Evolutionary conservation across 2,113 vertebrate genomes (phyloP).

Genomic region (Pithys albifrons): DNA sequence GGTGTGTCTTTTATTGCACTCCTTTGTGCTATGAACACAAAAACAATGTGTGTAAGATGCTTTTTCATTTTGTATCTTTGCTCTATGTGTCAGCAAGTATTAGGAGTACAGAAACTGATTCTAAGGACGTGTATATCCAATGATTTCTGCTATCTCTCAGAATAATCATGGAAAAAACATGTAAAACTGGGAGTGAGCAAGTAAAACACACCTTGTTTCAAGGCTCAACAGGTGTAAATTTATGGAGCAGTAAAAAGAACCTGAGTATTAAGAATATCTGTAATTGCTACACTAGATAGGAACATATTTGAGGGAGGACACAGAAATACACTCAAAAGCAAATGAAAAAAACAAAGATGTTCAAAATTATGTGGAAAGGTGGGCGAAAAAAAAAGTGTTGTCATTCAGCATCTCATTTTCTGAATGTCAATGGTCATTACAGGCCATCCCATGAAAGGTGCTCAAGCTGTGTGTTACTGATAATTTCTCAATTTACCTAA

Average conservation of each 20-base stretch:
- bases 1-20: neutral
- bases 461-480: neutral
- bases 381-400: neutral
- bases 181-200: neutral
- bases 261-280: neutral
- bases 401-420: neutral
- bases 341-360: neutral
- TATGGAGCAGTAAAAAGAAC: neutral
- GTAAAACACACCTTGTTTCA: neutral
- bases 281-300: neutral
- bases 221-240: neutral
- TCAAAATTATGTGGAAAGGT: neutral
- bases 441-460: neutral
- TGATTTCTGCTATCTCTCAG: neutral
- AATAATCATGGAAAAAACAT: rapidly evolving
- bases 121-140: neutral
- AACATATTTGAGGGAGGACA: neutral
- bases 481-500: neutral
- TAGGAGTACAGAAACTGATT: neutral
- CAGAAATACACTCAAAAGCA: neutral
- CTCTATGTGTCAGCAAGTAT: neutral
- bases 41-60: rapidly evolving
- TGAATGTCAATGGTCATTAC: neutral
- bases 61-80: neutral
- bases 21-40: neutral